Evolutionary conservation across 2,797 vertebrate genomes (phyloP).

Genomic region (Antrozous pallidus): DNA sequence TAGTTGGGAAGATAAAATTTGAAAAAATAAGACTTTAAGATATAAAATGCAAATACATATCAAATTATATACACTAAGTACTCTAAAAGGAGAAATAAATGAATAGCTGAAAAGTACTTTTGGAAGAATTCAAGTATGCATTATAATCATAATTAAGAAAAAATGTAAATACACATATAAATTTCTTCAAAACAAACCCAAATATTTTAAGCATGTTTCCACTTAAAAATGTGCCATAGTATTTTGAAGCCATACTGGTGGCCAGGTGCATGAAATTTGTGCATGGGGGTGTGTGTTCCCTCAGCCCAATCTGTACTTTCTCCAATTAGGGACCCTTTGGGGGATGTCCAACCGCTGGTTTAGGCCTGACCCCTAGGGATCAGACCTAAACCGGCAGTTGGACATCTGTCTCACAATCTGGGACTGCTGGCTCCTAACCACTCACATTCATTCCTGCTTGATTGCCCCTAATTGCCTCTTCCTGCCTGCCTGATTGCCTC

Average conservation of each 20-base stretch:
- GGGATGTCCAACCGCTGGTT: no score
- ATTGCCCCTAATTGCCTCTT: no score
- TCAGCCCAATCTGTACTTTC: no score
- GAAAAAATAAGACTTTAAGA: background rate
- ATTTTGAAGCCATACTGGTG: background rate
- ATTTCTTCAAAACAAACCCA: background rate
- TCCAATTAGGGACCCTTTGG: no score
- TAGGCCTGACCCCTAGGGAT: no score
- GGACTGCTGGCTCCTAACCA: no score
- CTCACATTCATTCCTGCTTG: no score
- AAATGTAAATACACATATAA: background rate
- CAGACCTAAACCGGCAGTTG: rapidly evolving
- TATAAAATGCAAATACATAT: background rate
- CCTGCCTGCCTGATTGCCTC: no score
- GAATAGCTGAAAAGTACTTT: background rate
- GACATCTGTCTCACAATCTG: no score
- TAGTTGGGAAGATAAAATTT: background rate
- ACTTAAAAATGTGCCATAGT: background rate
- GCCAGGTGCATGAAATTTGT: no score
- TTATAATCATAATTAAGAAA: background rate
- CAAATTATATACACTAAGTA: background rate
- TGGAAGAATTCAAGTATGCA: background rate
- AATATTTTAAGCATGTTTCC: background rate
- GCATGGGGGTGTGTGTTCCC: no score
- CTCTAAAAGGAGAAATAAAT: background rate